Base-by-base conservation (phyloP, 2,888 invertebrate genomes). In the Brenthis hecate region DNA sequence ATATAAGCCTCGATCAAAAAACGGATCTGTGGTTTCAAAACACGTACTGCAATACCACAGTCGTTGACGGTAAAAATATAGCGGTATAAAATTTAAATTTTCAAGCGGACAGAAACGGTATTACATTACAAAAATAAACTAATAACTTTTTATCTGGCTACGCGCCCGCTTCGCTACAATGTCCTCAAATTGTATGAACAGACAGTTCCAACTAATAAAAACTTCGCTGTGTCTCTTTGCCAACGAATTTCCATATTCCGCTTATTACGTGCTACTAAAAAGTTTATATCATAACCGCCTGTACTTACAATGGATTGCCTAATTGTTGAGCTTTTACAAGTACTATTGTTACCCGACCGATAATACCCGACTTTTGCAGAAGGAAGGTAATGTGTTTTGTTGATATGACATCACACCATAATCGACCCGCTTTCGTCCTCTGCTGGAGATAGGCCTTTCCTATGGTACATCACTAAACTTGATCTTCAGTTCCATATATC, bases 191-290 rank as follows among this genome's bases (percentile, higher is more conserved):
- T 70, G 56, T 72, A 60, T 48, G 65, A 70, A 63, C 62, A 62
- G 61, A 68, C 55, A 51, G 62, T 72, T 65, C 54, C 43, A 66
- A 66, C 72, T 72, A 72, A 69, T 69, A 69, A 70, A 71, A 73
- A 73, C 66, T 73, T 72, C 58, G 47, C 19, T 57, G 62, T 65
- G 70, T 68, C 62, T 66, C 66, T 62, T 58, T 72, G 72, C 67
- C 66, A 67, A 60, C 48, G 69, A 56, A 72, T 73, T 72, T 54
- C 63, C 66, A 71, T 72, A 70, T 71, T 66, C 66, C 55, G 70
- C 67, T 70, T 73, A 72, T 67, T 68, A 72, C 70, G 23, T 23
- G 47, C 51, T 63, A 60, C 54, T 68, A 66, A 66, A 67, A 70
- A 72, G 64, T 70, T 69, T 47, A 57, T 68, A 60, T 60, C 66